Conservation (phyloP, 2,888 invertebrate species). For the Poecilobothrus nobilitatus region DNA sequence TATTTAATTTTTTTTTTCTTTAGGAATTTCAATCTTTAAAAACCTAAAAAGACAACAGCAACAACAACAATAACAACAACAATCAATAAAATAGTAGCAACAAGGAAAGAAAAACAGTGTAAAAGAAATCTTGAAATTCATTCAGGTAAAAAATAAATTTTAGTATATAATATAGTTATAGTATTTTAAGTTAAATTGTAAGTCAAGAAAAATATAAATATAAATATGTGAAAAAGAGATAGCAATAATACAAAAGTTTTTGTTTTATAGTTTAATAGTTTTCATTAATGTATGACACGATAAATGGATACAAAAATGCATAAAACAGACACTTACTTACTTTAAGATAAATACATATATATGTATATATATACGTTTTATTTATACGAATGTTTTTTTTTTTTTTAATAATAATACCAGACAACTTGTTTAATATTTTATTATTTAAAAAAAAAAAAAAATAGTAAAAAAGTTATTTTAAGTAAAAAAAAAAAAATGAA, state of each 20-base stretch:
- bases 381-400: not conserved
- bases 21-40: not conserved
- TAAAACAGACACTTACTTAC: not conserved
- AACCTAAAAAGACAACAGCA: not conserved
- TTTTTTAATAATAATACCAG: not conserved
- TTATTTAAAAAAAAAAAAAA: too few relatives aligned
- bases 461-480: not conserved
- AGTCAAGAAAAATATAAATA: not conserved
- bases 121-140: not conserved
- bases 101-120: too few relatives aligned
- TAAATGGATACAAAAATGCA: not conserved
- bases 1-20: not conserved
- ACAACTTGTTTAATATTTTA: not conserved
- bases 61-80: too few relatives aligned
- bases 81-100: too few relatives aligned
- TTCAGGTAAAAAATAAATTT: constrained; percentile 6
- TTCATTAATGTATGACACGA: not conserved
- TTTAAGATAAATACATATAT: not conserved
- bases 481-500: not conserved
- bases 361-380: not conserved
- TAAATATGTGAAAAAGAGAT: not conserved
- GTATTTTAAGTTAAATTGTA: not conserved
- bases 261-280: not conserved
- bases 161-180: too few relatives aligned
- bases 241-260: not conserved